phyloP scores from a whole-genome alignment of 1,140 invertebrate genomes.

The Drosophila baimaii region DNA sequence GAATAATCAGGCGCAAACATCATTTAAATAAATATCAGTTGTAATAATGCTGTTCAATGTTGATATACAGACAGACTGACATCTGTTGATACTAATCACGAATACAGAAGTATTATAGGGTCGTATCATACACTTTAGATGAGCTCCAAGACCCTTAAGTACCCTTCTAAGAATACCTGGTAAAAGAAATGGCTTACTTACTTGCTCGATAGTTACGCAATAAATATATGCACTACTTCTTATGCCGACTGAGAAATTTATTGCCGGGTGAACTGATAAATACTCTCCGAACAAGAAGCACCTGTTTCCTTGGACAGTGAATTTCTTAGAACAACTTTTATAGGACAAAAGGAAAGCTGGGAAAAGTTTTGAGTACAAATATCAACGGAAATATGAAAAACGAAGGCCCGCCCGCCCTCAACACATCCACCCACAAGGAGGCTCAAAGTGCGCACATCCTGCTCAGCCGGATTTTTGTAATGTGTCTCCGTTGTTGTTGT shows the following conservation, averaged over 20 bases:
- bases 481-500: conserved; percentile 53
- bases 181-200: neutral
- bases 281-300: conserved; percentile 11
- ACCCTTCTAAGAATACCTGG: neutral
- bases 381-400: conserved; percentile 73
- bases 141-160: too few relatives aligned
- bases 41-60: too few relatives aligned
- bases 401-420: conserved; percentile 7
- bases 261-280: neutral
- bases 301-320: conserved; percentile 17
- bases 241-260: neutral
- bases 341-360: conserved; percentile 39
- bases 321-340: conserved; percentile 7
- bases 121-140: too few relatives aligned
- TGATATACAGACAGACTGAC: too few relatives aligned
- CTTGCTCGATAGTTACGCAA: neutral
- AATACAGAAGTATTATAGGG: too few relatives aligned
- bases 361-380: conserved; percentile 65
- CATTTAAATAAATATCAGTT: too few relatives aligned
- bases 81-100: too few relatives aligned
- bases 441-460: conserved; percentile 72
- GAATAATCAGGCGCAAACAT: neutral
- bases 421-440: conserved; percentile 25
- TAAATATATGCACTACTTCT: neutral
- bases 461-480: conserved; percentile 69